phyloP scores from a whole-genome alignment of 2,888 invertebrate species.

The Dryobota labecula region DNA sequence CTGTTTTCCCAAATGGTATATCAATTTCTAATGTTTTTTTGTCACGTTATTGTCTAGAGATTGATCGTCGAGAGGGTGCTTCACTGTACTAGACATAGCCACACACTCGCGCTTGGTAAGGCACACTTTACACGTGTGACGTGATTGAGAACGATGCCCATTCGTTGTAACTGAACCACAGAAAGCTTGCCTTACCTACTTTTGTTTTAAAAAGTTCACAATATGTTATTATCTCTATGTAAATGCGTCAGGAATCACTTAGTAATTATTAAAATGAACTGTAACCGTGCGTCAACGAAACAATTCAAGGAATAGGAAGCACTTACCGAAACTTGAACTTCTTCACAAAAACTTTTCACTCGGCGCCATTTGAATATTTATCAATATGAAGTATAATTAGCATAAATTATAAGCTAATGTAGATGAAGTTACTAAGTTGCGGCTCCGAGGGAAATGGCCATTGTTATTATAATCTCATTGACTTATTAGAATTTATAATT shows the following conservation, averaged over 20 bases:
- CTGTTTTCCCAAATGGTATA: too few relatives aligned
- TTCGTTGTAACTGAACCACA: not conserved
- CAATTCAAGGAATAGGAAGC: constrained; percentile 37
- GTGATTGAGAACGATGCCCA: not conserved
- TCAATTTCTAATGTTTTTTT: too few relatives aligned
- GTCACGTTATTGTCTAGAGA: too few relatives aligned
- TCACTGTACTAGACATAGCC: not conserved
- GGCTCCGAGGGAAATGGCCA: constrained; percentile 10
- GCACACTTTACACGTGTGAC: not conserved
- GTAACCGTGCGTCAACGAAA: constrained; percentile 17
- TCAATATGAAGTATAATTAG: constrained; percentile 54
- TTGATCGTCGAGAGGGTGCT: not conserved
- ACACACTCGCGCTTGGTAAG: not conserved
- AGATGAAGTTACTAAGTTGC: constrained; percentile 42
- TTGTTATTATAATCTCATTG: constrained; percentile 55
- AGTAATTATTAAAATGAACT: constrained; percentile 1
- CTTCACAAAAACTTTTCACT: constrained; percentile 44
- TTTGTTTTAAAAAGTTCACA: not conserved
- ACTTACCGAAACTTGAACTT: constrained; percentile 30
- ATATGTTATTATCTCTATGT: not conserved
- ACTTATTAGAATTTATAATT: constrained; percentile 44
- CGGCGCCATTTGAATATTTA: constrained; percentile 49
- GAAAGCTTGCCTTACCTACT: not conserved
- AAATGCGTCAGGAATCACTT: not conserved
- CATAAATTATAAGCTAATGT: constrained; percentile 56